Evolutionary conservation across 2,113 vertebrate genomes (phyloP).

Genomic region (Erpornis zantholeuca): DNA sequence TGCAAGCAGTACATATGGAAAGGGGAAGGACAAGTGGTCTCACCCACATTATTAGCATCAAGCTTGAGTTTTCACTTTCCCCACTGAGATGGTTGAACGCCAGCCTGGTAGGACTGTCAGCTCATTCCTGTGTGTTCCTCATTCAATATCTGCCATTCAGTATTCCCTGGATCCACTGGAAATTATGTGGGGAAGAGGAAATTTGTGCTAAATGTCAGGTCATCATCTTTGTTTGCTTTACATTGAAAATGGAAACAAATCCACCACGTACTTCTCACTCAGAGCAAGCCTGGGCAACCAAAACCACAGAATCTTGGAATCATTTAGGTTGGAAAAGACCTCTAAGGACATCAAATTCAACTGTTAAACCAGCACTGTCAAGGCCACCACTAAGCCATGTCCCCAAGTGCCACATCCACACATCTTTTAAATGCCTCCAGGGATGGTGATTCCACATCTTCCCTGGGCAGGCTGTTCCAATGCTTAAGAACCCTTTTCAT

Average conservation of each 20-base stretch:
- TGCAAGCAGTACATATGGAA: not conserved
- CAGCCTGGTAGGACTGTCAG: not conserved
- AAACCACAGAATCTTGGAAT: not conserved
- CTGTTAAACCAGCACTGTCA: not conserved
- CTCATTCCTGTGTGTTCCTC: not conserved
- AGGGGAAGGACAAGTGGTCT: not conserved
- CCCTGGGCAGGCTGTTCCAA: not conserved
- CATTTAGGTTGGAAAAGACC: not conserved
- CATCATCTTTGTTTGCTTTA: not conserved
- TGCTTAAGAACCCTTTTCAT: not conserved
- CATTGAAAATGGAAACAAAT: not conserved
- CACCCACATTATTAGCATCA: not conserved
- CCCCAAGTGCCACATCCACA: not conserved
- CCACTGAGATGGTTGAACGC: not conserved
- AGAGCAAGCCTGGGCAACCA: not conserved
- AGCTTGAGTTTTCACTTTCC: not conserved
- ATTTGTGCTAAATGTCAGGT: not conserved
- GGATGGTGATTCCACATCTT: not conserved
- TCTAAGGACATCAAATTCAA: not conserved
- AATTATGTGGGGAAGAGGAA: not conserved
- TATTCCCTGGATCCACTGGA: not conserved
- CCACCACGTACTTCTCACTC: not conserved
- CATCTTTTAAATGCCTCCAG: not conserved
- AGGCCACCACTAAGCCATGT: not conserved
- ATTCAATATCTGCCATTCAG: not conserved